Evolutionary conservation across 2,797 vertebrate species (phyloP), one percentile per base, ranked within the genome.

Genomic region (Agapornis canus): DNA sequence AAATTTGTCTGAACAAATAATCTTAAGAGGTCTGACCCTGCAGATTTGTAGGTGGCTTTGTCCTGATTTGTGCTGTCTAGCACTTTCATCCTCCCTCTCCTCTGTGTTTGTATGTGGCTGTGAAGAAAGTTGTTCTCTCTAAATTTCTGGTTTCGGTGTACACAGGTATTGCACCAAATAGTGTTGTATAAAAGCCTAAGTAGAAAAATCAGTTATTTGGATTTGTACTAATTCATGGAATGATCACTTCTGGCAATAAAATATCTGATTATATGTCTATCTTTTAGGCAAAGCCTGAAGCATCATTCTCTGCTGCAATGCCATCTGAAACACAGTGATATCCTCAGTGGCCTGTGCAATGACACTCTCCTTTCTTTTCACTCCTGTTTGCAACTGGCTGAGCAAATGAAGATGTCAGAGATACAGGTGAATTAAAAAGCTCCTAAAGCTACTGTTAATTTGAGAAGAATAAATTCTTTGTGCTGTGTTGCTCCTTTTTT

Each of bases 221-320:
- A 65, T 79, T 89, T 72, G 4, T 82, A n/a, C 21, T 35, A 75
- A 21, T 32, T 75, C 65, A 27, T 14, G 76, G 56, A 13, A 63
- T 3, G 1, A 52, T 92, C 42, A 11, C 23, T 92, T 92, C 17
- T 89, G 49, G n/a, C 66, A 40, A 6, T 49, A 80, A 49, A 64
- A 37, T 52, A 19, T 8, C 15, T 76, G 48, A 8, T 82, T 66
- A 9, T 90, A 11, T 49, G 93, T 65, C 45, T 91, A 1, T 78
- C 61, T 81, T 61, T 82, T 95, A 99, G 99, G 91, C 99, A 99
- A 96, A 99, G 99, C 89, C 92, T 99, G 76, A 99, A 99, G 96
- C 98, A 99, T 91, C 98, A 99, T 89, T 97, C 98, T 4, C 57
- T 98, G 94, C 96, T 99, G 92, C 98, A 98, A 97, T 98, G 98